A percentile compares a stretch with the other conserved stretches of the same genome.
phyloP scores from a whole-genome alignment of 2,888 invertebrate species.

The Drosophila colorata region DNA sequence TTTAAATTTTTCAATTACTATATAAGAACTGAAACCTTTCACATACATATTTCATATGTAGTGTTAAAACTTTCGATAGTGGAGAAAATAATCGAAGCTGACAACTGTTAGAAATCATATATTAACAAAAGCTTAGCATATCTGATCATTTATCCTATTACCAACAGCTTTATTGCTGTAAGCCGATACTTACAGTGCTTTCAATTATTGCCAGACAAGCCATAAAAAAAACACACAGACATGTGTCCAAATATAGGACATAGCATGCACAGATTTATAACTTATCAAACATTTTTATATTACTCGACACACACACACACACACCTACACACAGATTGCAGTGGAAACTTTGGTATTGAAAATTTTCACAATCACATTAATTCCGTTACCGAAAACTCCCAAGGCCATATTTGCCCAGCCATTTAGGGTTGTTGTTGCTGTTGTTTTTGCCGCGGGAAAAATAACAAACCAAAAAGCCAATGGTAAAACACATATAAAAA shows the following conservation, averaged over 20 bases:
- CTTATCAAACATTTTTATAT: conserved; percentile 58
- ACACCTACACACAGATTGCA: conserved; percentile 6
- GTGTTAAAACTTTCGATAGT: too few species aligned
- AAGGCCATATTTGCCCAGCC: conserved; percentile 56
- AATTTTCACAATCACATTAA: conserved; percentile 69
- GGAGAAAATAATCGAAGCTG: too few species aligned
- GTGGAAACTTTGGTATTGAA: conserved; percentile 61
- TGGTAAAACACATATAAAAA: conserved; percentile 44
- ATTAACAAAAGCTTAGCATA: too few species aligned
- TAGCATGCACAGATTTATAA: conserved; percentile 48
- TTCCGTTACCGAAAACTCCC: conserved; percentile 63
- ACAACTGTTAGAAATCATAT: too few species aligned
- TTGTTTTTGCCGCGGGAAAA: conserved; percentile 30
- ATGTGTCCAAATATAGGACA: neutral
- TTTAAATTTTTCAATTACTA: too few species aligned
- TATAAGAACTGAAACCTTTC: too few species aligned
- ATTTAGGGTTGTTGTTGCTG: conserved; percentile 29
- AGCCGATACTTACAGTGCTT: conserved; percentile 12
- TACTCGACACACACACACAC: conserved; percentile 26
- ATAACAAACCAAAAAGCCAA: conserved; percentile 57
- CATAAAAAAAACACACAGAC: conserved; percentile 13
- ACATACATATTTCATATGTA: too few species aligned
- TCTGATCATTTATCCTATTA: neutral
- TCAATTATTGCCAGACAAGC: conserved; percentile 16
- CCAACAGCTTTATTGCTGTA: conserved; percentile 19